A percentile compares a stretch with the other conserved stretches of the same genome.
phyloP scores from a whole-genome alignment of 2,888 invertebrate species.

The Gastrophysa polygoni region DNA sequence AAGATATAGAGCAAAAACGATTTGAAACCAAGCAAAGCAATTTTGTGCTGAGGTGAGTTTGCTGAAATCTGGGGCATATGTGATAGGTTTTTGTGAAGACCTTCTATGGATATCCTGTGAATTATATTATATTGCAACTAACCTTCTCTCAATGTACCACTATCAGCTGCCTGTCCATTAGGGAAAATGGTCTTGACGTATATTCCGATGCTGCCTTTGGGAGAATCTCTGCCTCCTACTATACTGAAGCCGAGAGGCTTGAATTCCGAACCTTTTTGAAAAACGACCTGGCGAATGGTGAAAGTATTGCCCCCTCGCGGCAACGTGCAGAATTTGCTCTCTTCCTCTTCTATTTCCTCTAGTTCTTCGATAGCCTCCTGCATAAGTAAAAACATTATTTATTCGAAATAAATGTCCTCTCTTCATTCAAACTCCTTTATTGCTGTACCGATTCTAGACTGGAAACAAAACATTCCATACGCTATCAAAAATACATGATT shows the following conservation, averaged over 20 bases:
- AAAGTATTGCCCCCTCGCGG: conserved; percentile 64
- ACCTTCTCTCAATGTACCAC: conserved; percentile 83
- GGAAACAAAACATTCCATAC: too few relatives aligned
- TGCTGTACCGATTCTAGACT: too few relatives aligned
- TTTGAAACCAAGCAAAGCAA: too few relatives aligned
- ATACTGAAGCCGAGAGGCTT: conserved; percentile 90
- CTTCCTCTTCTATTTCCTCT: conserved; percentile 54
- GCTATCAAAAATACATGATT: too few relatives aligned
- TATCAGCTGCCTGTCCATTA: conserved; percentile 84
- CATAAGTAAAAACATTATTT: not conserved
- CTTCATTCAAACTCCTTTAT: too few relatives aligned
- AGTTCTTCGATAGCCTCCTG: not conserved
- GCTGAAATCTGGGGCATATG: too few relatives aligned
- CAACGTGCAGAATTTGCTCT: conserved; percentile 65
- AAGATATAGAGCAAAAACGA: too few relatives aligned
- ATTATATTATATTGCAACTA: not conserved
- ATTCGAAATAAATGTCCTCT: too few relatives aligned
- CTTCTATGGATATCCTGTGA: too few relatives aligned
- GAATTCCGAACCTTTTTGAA: conserved; percentile 82
- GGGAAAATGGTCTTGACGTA: conserved; percentile 89
- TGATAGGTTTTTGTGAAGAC: too few relatives aligned
- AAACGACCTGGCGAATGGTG: conserved; percentile 60
- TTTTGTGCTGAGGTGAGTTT: too few relatives aligned
- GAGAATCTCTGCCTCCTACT: conserved; percentile 87
- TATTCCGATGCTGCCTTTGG: conserved; percentile 87